These are phyloP conservation scores for Metallyticus violacea DNA, from an alignment of 2,888 invertebrate species.

Conservation along the genomic window DNA sequence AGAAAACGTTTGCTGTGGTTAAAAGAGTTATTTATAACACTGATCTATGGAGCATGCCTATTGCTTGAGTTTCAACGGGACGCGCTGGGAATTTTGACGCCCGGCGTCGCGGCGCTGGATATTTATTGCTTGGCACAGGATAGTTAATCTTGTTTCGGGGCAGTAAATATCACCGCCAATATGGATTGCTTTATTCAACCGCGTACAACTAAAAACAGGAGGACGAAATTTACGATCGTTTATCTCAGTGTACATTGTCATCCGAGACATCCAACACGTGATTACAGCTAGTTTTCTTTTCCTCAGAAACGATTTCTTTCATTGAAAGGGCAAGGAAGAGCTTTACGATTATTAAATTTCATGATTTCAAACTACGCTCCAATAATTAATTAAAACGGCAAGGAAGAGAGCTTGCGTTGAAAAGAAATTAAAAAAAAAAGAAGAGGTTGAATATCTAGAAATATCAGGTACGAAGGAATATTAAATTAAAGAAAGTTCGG, in stretches of 20 bases:
- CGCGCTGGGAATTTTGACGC: not conserved
- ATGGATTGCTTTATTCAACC: not conserved
- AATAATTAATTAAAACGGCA: too few relatives aligned
- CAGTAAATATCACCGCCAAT: conserved; percentile 1
- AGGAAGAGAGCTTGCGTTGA: too few relatives aligned
- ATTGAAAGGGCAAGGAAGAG: too few relatives aligned
- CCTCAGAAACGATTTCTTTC: too few relatives aligned
- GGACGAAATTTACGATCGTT: not conserved
- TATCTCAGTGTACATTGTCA: not conserved
- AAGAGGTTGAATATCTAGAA: too few relatives aligned
- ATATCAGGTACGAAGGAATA: too few relatives aligned
- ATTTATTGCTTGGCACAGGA: not conserved
- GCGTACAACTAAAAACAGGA: not conserved
- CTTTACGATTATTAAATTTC: too few relatives aligned
- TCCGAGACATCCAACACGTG: too few relatives aligned
- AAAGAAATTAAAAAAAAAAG: too few relatives aligned
- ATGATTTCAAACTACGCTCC: too few relatives aligned
- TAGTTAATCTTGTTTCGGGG: conserved; percentile 6
- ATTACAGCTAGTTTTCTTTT: too few relatives aligned
- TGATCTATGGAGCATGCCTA: not conserved
- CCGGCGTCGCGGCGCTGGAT: not conserved
- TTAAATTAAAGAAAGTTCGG: too few relatives aligned
- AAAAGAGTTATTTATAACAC: not conserved
- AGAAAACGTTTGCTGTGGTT: not conserved
- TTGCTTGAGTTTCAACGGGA: not conserved